These are phyloP conservation scores for Oryzias melastigma DNA, from an alignment of 2,113 vertebrate genomes.

Conservation along the genomic window DNA sequence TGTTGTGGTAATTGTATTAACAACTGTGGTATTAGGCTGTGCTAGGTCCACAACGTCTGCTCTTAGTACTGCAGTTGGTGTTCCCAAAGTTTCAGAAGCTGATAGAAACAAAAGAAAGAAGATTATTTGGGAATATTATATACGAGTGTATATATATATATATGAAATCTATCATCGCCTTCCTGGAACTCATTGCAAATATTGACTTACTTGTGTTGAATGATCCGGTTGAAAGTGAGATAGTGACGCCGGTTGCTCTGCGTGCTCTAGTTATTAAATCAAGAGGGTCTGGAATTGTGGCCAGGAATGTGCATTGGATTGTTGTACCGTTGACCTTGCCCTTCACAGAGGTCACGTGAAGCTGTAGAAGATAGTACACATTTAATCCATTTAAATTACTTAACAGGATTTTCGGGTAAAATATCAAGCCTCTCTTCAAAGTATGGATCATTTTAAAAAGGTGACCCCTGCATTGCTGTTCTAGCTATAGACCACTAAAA, in stretches of 20 bases:
- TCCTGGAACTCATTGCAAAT: too few relatives aligned
- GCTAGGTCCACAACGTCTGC: neutral
- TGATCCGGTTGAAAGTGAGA: neutral
- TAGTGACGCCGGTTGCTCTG: fast-evolving
- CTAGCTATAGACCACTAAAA: too few relatives aligned
- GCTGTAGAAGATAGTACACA: slow-evolving; percentile 15
- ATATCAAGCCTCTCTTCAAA: too few relatives aligned
- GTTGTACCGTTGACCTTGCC: fast-evolving
- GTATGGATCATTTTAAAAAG: too few relatives aligned
- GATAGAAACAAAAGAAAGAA: slow-evolving; percentile 6
- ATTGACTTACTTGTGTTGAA: slow-evolving; percentile 31
- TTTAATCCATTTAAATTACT: too few relatives aligned
- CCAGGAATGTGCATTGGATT: slow-evolving; percentile 60
- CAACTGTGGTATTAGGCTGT: neutral
- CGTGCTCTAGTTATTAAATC: fast-evolving
- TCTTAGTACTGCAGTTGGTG: fast-evolving
- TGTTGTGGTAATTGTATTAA: slow-evolving; percentile 1
- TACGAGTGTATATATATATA: too few relatives aligned
- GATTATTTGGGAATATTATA: too few relatives aligned
- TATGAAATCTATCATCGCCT: too few relatives aligned
- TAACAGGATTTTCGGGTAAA: too few relatives aligned
- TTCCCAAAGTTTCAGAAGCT: neutral
- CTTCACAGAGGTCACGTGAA: slow-evolving; percentile 19
- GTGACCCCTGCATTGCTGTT: too few relatives aligned
- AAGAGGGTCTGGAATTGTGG: neutral